Evolutionary conservation across 2,113 vertebrate species (phyloP).

Genomic region (Pseudopipra pipra): DNA sequence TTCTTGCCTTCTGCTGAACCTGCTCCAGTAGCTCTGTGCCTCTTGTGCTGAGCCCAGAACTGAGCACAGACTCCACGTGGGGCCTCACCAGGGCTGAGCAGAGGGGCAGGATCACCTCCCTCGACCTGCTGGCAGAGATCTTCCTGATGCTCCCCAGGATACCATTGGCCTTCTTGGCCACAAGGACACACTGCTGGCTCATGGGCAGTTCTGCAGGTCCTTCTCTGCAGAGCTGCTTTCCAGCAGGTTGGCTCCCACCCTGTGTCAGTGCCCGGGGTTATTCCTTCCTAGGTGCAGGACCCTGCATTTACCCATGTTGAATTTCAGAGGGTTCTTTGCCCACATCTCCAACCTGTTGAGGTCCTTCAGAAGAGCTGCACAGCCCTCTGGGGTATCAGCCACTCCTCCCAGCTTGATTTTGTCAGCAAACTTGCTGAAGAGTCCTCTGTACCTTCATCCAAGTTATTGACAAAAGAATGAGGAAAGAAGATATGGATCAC

Average conservation of each 20-base stretch:
- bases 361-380: not conserved
- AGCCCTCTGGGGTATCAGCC: not conserved
- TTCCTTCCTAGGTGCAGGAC: not conserved
- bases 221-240: not conserved
- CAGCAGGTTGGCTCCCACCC: not conserved
- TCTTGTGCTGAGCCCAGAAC: not conserved
- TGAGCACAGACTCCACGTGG: not conserved
- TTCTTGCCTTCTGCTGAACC: not conserved
- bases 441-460: not conserved
- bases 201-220: not conserved
- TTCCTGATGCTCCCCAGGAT: not conserved
- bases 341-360: fast-evolving
- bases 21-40: not conserved
- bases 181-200: not conserved
- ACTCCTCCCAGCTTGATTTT: not conserved
- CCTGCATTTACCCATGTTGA: not conserved
- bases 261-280: not conserved
- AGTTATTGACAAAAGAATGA: not conserved
- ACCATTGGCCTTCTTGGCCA: not conserved
- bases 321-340: not conserved
- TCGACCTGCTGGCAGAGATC: not conserved
- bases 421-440: not conserved
- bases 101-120: not conserved
- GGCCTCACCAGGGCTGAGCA: not conserved
- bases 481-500: not conserved